Conservation (phyloP, 2,113 vertebrate genomes). For the Mungos mungo region DNA sequence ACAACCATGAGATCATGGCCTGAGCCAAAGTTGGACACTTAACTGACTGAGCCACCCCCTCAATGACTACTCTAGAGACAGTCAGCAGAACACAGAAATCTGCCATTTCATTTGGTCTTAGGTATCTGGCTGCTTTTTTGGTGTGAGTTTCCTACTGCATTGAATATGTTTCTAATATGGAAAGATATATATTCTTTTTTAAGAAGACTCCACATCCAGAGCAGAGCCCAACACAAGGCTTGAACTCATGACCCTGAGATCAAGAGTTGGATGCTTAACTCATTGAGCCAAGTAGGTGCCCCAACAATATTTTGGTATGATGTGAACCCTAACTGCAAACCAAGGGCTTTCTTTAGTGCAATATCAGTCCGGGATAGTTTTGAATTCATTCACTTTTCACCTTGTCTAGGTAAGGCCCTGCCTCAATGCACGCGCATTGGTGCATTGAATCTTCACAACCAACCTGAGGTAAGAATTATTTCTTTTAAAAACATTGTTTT, state of each 20-base stretch:
- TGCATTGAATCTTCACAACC: background rate
- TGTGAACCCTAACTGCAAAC: background rate
- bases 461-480: background rate
- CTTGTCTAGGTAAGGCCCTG: background rate
- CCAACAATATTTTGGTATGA: background rate
- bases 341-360: background rate
- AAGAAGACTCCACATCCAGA: too few relatives aligned
- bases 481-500: background rate
- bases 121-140: conserved; percentile 15
- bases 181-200: too few relatives aligned
- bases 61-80: background rate
- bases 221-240: too few relatives aligned
- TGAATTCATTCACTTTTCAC: background rate
- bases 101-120: background rate
- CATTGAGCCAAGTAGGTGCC: too few relatives aligned
- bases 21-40: too few relatives aligned
- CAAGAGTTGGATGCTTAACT: too few relatives aligned
- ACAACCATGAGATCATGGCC: too few relatives aligned
- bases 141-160: background rate
- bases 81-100: conserved; percentile 11
- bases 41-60: too few relatives aligned
- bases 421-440: background rate
- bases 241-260: too few relatives aligned
- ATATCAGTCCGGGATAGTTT: background rate
- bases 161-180: background rate